phyloP scores from a whole-genome alignment of 2,888 invertebrate genomes.

The Steinernema carpocapsae region DNA sequence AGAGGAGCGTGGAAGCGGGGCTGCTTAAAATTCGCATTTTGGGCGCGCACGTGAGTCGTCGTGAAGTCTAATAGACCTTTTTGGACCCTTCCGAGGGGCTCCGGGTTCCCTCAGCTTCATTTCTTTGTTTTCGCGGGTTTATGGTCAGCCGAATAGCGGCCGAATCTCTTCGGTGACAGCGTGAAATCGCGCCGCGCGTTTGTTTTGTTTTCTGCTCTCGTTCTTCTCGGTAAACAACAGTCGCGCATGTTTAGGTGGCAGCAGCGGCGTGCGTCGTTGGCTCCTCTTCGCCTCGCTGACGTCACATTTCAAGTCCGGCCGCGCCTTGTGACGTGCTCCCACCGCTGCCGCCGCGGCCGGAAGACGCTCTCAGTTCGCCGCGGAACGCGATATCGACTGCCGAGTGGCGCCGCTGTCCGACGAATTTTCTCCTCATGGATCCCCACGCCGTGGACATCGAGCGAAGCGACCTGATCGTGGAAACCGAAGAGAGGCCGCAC shows the following conservation, averaged over 20 bases:
- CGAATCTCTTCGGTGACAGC: too few species aligned
- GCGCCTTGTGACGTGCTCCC: constrained; percentile 16
- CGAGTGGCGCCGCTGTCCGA: background rate
- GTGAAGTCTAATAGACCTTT: too few species aligned
- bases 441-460: constrained; percentile 10
- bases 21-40: too few species aligned
- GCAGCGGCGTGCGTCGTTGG: too few species aligned
- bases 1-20: too few species aligned
- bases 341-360: constrained; percentile 7
- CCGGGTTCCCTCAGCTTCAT: too few species aligned
- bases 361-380: background rate
- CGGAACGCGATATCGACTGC: constrained; percentile 20
- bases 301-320: constrained; percentile 7
- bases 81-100: too few species aligned
- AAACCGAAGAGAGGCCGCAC: background rate
- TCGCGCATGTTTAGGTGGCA: constrained; percentile 6
- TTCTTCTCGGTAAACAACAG: background rate
- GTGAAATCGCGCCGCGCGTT: background rate
- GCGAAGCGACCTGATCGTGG: background rate
- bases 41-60: too few species aligned
- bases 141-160: too few species aligned
- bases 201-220: constrained; percentile 5
- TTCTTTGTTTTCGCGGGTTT: too few species aligned
- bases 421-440: background rate
- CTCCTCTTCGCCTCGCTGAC: constrained; percentile 6